phyloP scores from a whole-genome alignment of 2,113 vertebrate genomes.

The Microtus pennsylvanicus region DNA sequence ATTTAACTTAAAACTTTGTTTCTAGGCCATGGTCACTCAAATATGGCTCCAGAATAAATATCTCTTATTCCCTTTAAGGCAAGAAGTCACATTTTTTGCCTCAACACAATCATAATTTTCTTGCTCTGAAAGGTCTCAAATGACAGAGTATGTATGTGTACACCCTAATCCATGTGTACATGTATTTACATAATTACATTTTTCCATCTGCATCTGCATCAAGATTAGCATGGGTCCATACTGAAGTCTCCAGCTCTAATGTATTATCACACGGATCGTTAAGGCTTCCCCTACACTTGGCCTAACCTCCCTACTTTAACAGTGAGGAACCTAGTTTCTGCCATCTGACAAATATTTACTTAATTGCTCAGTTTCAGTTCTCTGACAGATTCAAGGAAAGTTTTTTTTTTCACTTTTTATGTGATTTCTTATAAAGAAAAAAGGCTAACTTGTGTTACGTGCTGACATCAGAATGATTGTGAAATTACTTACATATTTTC shows the following conservation, averaged over 20 bases:
- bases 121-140: neutral
- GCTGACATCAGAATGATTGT: neutral
- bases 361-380: neutral
- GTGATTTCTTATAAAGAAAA: neutral
- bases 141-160: neutral
- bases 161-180: neutral
- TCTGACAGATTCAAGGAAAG: neutral
- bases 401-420: neutral
- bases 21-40: neutral
- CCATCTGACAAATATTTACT: neutral
- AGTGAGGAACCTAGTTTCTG: neutral
- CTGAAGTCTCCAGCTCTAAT: neutral
- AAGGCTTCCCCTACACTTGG: neutral
- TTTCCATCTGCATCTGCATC: neutral
- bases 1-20: neutral
- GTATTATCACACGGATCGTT: neutral
- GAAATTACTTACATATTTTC: neutral
- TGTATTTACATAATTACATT: neutral
- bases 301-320: neutral
- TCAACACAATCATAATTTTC: neutral
- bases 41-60: neutral
- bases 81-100: neutral
- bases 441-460: neutral
- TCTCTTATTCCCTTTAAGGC: neutral
- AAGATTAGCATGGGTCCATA: neutral